Evolutionary conservation across 2,113 vertebrate genomes (phyloP), one percentile per base, ranked within the genome.

Genomic region (Neotoma lepida): DNA sequence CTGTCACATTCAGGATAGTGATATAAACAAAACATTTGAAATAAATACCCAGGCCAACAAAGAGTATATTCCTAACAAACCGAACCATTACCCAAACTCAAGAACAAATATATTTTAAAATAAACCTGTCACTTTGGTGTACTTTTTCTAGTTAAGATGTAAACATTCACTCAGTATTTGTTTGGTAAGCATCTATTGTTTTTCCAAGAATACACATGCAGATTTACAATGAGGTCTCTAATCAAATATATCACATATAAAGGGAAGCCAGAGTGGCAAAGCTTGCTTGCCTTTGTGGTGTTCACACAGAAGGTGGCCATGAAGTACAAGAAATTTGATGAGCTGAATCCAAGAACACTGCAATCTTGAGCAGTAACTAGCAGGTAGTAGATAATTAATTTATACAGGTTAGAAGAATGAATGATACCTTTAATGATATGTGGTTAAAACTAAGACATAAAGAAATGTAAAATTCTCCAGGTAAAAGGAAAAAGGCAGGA

Each of bases 71-170:
- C 20, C 26, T 63, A 95, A 81, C 12, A 66, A 88, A 73, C 10
- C 26, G 46, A 92, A 68, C 13, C 1, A 88, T 80, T 74, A 35
- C 33, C 12, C 24, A 70, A 74, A 86, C 20, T 26, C 28, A 49
- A 74, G 18, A 78, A 18, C 63, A 93, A 85, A 78, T 46, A 28
- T 51, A 77, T 85, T 76, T 95, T 80, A 76, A 92, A 95, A 64
- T 61, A 68, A 61, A 30, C 44, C 17, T 20, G 2, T 3, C 44
- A 86, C 20, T 90, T 82, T 90, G 33, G 22, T 80, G 96, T 85
- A 71, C n/a, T 81, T n/a, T 14, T 76, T 0, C 2, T 30, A 3
- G 51, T 22, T 73, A 76, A 56, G 35, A 68, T 35, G 84, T 91
- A 91, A 39, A 87, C 87, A 81, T 66, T 58, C 30, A 85, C 30